Evolutionary conservation across 2,797 vertebrate species (phyloP).

Genomic region (Sebastes diploproa): DNA sequence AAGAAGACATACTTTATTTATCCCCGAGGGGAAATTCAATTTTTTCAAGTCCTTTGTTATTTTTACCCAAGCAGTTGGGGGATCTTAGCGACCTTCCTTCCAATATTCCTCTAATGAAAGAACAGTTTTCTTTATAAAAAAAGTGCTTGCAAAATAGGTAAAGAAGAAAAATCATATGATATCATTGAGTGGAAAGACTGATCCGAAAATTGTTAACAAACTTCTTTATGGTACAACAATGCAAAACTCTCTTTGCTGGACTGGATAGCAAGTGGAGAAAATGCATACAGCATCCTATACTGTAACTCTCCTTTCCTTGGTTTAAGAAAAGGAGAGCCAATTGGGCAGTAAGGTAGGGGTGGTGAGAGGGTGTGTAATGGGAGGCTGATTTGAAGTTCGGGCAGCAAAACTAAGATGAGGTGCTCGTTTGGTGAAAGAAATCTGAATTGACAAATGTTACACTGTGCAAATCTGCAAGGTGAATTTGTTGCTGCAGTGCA

Average conservation of each 20-base stretch:
- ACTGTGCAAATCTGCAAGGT: background rate
- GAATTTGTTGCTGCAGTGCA: background rate
- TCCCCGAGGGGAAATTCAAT: background rate
- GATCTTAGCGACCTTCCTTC: background rate
- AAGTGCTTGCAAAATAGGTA: background rate
- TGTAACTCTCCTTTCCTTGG: background rate
- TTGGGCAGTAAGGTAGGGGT: background rate
- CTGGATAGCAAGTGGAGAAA: background rate
- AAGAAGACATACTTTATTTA: background rate
- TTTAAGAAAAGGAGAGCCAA: background rate
- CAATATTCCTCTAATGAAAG: background rate
- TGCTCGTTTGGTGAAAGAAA: background rate
- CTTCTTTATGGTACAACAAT: too few species aligned
- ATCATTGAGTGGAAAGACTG: background rate
- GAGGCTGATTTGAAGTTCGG: background rate
- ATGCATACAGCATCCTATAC: background rate
- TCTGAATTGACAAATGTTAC: background rate
- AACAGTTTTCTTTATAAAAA: background rate
- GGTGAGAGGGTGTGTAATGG: background rate
- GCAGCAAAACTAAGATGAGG: background rate
- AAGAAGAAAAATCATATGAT: background rate
- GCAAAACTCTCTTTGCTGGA: background rate
- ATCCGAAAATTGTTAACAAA: too few species aligned
- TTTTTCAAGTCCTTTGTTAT: background rate
- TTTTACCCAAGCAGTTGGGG: background rate